Conservation (phyloP, 2,113 vertebrate species). For the Hippocampus comes region DNA sequence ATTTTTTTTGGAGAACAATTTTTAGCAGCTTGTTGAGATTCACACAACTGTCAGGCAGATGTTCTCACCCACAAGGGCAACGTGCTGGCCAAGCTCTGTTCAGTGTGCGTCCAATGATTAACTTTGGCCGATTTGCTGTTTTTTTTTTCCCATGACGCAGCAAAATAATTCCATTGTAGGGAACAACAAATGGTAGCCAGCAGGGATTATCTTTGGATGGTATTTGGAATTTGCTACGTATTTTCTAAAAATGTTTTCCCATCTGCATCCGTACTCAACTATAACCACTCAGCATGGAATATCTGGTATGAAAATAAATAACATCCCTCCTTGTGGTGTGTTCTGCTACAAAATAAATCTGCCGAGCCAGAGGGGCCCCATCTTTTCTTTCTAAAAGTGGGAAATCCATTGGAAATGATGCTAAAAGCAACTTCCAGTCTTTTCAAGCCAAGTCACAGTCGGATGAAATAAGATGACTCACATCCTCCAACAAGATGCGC, state of each 20-base stretch:
- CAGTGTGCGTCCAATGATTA: not conserved
- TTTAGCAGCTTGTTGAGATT: not conserved
- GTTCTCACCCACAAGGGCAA: not conserved
- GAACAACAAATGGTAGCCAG: not conserved
- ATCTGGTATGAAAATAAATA: not conserved
- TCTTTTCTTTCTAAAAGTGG: constrained; percentile 42
- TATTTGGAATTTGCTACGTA: not conserved
- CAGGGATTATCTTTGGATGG: not conserved
- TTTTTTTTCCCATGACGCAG: not conserved
- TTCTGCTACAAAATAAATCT: not conserved
- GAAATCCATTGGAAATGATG: constrained; percentile 56
- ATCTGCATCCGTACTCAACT: not conserved
- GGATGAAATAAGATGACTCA: constrained; percentile 60
- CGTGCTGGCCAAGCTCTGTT: not conserved
- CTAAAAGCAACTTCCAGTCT: constrained; percentile 59
- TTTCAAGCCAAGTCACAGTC: constrained; percentile 48
- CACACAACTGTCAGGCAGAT: not conserved
- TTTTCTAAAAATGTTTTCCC: not conserved
- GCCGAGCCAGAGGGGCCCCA: constrained; percentile 8
- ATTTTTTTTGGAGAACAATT: not conserved
- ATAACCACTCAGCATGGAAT: not conserved
- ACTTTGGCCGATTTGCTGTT: not conserved
- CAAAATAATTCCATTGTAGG: not conserved
- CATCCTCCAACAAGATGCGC: constrained; percentile 39
- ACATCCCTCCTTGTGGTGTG: constrained; percentile 34